Evolutionary conservation across 2,888 invertebrate genomes (phyloP).

Genomic region (Sinopyrophorus schimmeli): DNA sequence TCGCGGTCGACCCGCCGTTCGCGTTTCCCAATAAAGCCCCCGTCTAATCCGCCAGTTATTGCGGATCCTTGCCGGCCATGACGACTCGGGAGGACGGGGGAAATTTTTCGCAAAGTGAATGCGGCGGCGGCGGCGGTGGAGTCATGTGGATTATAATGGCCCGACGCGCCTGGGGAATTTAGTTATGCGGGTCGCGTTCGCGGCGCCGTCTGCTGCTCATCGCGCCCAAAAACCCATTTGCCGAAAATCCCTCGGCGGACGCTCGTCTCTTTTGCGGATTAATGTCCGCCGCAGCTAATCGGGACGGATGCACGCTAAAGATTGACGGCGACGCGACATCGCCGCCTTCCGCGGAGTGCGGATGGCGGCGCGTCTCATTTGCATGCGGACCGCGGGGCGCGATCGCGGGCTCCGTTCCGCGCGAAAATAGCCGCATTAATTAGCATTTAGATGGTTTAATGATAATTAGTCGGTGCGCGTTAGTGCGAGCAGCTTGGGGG

Average conservation of each 20-base stretch:
- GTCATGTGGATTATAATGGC: slow-evolving; percentile 40
- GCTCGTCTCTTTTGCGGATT: slow-evolving; percentile 33
- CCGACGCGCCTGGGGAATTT: slow-evolving; percentile 41
- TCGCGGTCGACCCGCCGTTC: slow-evolving; percentile 39
- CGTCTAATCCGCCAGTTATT: slow-evolving; percentile 47
- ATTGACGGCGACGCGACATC: slow-evolving; percentile 32
- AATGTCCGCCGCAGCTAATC: slow-evolving; percentile 32
- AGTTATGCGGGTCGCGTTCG: slow-evolving; percentile 47
- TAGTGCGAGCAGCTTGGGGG: slow-evolving; percentile 52
- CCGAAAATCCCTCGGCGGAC: slow-evolving; percentile 31
- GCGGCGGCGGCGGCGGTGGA: too few relatives aligned
- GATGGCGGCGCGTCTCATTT: slow-evolving; percentile 51
- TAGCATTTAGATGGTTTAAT: slow-evolving; percentile 61
- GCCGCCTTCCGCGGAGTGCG: slow-evolving; percentile 32
- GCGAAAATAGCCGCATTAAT: slow-evolving; percentile 59
- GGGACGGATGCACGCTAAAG: slow-evolving; percentile 31
- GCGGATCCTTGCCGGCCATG: slow-evolving; percentile 37
- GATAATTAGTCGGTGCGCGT: slow-evolving; percentile 57
- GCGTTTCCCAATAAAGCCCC: slow-evolving; percentile 46
- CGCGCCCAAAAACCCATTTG: slow-evolving; percentile 41
- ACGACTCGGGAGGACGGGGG: slow-evolving; percentile 37
- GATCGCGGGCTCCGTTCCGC: slow-evolving; percentile 52
- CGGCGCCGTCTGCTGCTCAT: slow-evolving; percentile 51
- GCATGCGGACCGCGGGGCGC: slow-evolving; percentile 55
- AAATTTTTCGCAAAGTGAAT: slow-evolving; percentile 41